Conservation (phyloP, 2,888 invertebrate species). For the Lobophora halterata region DNA sequence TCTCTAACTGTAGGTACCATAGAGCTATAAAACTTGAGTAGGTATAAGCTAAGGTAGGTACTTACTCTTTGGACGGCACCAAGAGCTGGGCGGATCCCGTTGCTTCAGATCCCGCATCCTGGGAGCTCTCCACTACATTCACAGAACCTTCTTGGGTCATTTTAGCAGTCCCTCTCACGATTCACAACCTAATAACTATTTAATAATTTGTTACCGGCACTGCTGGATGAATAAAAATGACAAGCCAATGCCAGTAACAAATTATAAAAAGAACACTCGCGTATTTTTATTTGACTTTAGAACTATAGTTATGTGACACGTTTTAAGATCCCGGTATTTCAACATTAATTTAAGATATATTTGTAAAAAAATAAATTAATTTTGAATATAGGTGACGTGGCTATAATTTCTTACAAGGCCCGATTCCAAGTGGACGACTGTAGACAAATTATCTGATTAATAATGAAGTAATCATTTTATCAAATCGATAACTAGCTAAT, state of each 20-base stretch:
- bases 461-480: constrained; percentile 58
- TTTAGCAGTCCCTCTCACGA: constrained; percentile 32
- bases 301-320: constrained; percentile 18
- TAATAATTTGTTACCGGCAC: constrained; percentile 30
- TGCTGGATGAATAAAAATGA: constrained; percentile 5
- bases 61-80: constrained; percentile 32
- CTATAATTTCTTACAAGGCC: constrained; percentile 50
- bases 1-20: too few relatives aligned
- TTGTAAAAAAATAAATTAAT: constrained; percentile 14
- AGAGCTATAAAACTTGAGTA: too few relatives aligned
- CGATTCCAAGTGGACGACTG: constrained; percentile 55
- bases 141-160: constrained; percentile 62
- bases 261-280: constrained; percentile 32
- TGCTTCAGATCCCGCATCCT: constrained; percentile 7
- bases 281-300: constrained; percentile 17
- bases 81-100: constrained; percentile 16
- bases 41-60: too few relatives aligned
- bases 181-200: constrained; percentile 37
- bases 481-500: constrained; percentile 59
- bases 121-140: constrained; percentile 46
- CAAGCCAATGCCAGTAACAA: constrained; percentile 27
- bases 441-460: constrained; percentile 54
- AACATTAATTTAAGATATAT: constrained; percentile 19
- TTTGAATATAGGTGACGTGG: constrained; percentile 28
- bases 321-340: too few relatives aligned